Evolutionary conservation across 2,888 invertebrate species (phyloP), one percentile per base, ranked within the genome.

Genomic region (Tinea pellionella): DNA sequence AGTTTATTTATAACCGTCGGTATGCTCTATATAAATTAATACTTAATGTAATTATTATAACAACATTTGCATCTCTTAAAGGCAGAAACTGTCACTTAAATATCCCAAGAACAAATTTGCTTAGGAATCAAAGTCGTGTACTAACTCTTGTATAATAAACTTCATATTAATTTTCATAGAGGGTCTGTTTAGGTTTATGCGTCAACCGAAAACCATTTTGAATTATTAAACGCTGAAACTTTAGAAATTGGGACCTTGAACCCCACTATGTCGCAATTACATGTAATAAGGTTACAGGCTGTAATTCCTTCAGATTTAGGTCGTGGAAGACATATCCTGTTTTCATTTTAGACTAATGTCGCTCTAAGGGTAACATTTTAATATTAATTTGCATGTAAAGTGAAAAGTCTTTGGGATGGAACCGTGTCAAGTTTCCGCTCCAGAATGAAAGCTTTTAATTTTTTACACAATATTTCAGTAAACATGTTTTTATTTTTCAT

Each of bases 381-480:
- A 37, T 37, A 37, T 37, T 37, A 47, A 53, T 53, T 53, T 53
- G 16, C 53, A 53, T 53, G 18, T 53, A 53, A 53, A 53, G 53
- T 53, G 53, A 24, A 53, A 53, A 24, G 12, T 24, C 24, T 53
- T 53, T 53, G 53, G 6, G 47, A 47, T 16, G 16, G 47, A 9
- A 16, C 47, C 47, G 47, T 47, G 16, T 47, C 15, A 47, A 15
- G n/a, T 16, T 16, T 16, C 37, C 47, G 13, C 47, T 47, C 16
- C 16, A 47, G 9, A 47, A 47, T 16, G 47, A 47, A 16, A 9
- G 15, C 47, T 47, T n/a, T 47, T 15, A 15, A 47, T 37, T 9
- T 47, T 47, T 47, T 47, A n/a, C 13, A 47, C 8, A 8, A 4
- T 16, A 42, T 30, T 42, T 42, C 12, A 42, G n/a, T 13, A 42